Conservation (phyloP, 2,113 vertebrate species). For the Strix uralensis region DNA sequence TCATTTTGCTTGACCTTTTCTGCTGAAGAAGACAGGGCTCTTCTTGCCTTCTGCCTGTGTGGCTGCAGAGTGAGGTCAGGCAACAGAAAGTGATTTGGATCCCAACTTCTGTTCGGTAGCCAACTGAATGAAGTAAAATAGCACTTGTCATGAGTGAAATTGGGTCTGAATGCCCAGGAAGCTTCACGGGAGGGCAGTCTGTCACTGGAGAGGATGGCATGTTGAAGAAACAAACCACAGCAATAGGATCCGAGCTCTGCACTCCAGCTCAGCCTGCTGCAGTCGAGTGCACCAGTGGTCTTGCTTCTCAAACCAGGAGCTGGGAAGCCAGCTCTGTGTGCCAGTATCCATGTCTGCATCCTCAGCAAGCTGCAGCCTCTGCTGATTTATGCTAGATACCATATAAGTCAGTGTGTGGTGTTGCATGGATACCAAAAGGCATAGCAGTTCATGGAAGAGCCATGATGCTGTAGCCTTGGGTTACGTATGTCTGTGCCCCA, state of each 20-base stretch:
- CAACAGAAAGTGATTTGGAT: background rate
- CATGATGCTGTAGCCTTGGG: background rate
- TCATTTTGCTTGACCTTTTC: background rate
- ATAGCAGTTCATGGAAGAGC: background rate
- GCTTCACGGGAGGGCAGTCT: background rate
- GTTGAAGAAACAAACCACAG: background rate
- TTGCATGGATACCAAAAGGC: background rate
- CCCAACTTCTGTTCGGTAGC: background rate
- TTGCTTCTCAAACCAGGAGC: background rate
- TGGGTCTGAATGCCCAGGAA: background rate
- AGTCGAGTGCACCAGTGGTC: fast-evolving
- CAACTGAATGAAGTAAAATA: background rate
- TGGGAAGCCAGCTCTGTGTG: fast-evolving
- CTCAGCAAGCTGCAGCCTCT: background rate
- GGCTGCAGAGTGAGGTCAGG: background rate
- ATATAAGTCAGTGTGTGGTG: fast-evolving
- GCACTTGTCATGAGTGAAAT: background rate
- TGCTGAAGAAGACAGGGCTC: background rate
- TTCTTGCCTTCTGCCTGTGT: background rate
- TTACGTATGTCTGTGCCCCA: fast-evolving
- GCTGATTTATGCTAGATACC: background rate
- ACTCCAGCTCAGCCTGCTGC: background rate
- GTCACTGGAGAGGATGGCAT: background rate
- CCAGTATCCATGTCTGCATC: background rate
- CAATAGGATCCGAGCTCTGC: background rate